Evolutionary conservation across 2,113 vertebrate species (phyloP), one percentile per base, ranked within the genome.

Genomic region (Sclerurus mexicanus): DNA sequence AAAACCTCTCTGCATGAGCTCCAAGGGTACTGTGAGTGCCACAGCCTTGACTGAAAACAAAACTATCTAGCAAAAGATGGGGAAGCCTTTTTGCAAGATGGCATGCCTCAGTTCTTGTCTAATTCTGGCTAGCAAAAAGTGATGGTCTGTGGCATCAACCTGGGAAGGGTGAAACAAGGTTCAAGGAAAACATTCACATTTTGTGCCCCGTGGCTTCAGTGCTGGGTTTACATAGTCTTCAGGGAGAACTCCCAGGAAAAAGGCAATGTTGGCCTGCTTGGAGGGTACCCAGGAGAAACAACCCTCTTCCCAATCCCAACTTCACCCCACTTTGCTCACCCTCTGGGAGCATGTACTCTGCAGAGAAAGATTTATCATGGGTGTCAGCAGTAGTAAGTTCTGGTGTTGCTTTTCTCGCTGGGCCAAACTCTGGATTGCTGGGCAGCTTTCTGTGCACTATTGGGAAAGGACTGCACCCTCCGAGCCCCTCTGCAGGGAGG

Each of bases 351-450:
- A 31, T 19, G 5, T 4, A 5, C 30, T 17, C 42, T 33, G 39
- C 52, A 87, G 87, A 56, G 58, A 5, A 59, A 42, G 35, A 12
- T 58, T 73, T 58, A 13, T 33, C 1, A 0, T 0, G 2, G 25
- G 6, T 24, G 7, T 30, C 9, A 30, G 68, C 42, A 52, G 85
- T 81, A 42, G 33, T n/a, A 28, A 42, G 24, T 35, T 55, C 78
- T 73, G 71, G 24, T 14, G 16, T 9, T 3, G 2, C 62, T 27
- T 42, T 62, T 22, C 42, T 30, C 28, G 46, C 47, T 68, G 49
- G 4, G 77, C 27, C 24, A 14, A 17, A 31, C 4, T 22, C 40
- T 55, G 69, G 35, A 10, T 23, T 59, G 33, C 60, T 60, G 63
- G 50, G 53, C 64, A 85, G 31, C 3, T 28, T 66, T 23, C 69